Evolutionary conservation across 2,888 invertebrate genomes (phyloP).

Genomic region (Oscheius onirici): DNA sequence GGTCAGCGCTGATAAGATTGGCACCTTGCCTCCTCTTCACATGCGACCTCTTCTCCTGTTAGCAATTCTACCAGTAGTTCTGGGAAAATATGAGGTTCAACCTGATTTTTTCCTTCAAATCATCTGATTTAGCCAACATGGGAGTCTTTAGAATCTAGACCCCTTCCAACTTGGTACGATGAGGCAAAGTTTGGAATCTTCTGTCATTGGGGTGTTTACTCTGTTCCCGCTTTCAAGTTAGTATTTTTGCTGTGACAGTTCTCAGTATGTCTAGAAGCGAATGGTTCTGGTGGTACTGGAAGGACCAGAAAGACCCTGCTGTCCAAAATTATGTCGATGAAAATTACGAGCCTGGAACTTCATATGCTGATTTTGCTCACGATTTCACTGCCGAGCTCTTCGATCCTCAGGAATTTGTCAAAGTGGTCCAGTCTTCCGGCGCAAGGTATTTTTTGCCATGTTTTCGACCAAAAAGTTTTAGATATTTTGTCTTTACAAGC

Average conservation of each 20-base stretch:
- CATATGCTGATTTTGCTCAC: slow-evolving; percentile 88
- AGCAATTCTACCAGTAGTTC: background rate
- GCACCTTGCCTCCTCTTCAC: background rate
- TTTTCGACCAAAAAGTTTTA: slow-evolving; percentile 40
- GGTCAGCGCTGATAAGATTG: too few relatives aligned
- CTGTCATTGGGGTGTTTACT: slow-evolving; percentile 74
- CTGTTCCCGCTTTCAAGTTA: slow-evolving; percentile 51
- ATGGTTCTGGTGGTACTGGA: slow-evolving; percentile 79
- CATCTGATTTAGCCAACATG: slow-evolving; percentile 67
- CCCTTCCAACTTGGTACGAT: slow-evolving; percentile 73
- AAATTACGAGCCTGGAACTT: slow-evolving; percentile 85
- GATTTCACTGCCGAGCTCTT: slow-evolving; percentile 88
- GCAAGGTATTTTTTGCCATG: slow-evolving; percentile 79
- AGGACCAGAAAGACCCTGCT: slow-evolving; percentile 52
- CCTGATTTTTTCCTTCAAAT: background rate
- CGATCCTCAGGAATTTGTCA: slow-evolving; percentile 85
- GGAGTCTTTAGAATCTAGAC: slow-evolving; percentile 73
- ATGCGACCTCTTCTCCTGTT: background rate
- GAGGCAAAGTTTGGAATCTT: slow-evolving; percentile 75
- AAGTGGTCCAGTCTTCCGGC: slow-evolving; percentile 84
- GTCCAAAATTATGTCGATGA: slow-evolving; percentile 80
- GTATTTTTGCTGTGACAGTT: too few relatives aligned
- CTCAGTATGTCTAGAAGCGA: slow-evolving; percentile 73
- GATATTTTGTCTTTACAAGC: slow-evolving; percentile 74
- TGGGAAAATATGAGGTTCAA: too few relatives aligned